Conservation (phyloP, 1,140 invertebrate species). For the Littorina saxatilis region DNA sequence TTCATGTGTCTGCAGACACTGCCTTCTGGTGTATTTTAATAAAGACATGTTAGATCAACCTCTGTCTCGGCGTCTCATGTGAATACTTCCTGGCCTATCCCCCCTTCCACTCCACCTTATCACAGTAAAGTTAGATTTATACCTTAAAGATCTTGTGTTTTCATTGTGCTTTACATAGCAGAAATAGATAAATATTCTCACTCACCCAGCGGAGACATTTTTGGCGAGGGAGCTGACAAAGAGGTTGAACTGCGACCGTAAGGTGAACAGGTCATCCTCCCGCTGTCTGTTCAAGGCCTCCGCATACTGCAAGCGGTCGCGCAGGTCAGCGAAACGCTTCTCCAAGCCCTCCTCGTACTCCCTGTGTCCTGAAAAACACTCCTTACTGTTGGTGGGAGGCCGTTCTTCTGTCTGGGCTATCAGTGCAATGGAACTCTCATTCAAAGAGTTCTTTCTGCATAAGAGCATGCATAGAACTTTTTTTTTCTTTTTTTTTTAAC, state of each 20-base stretch:
- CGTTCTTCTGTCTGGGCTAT: neutral
- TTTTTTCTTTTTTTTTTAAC: too few species aligned
- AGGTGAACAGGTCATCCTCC: constrained; percentile 83
- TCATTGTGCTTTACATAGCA: too few species aligned
- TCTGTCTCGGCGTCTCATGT: too few species aligned
- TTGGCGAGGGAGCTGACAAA: constrained; percentile 51
- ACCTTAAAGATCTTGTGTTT: too few species aligned
- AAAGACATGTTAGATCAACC: too few species aligned
- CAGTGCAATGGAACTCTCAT: neutral
- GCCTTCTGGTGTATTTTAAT: too few species aligned
- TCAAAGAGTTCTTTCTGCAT: neutral
- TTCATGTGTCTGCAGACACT: too few species aligned
- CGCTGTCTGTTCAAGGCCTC: constrained; percentile 84
- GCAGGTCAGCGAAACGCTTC: constrained; percentile 83
- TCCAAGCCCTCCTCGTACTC: constrained; percentile 82
- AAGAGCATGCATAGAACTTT: neutral
- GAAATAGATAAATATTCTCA: too few species aligned
- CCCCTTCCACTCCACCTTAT: too few species aligned
- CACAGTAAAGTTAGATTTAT: too few species aligned
- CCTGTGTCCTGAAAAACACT: constrained; percentile 68
- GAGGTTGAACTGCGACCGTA: constrained; percentile 80
- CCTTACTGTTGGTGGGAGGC: neutral
- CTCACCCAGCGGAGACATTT: constrained; percentile 45
- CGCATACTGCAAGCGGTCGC: constrained; percentile 83
- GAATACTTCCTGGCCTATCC: too few species aligned